Base-by-base conservation (phyloP, 2,888 invertebrate genomes). In the Aporophyla nigra region DNA sequence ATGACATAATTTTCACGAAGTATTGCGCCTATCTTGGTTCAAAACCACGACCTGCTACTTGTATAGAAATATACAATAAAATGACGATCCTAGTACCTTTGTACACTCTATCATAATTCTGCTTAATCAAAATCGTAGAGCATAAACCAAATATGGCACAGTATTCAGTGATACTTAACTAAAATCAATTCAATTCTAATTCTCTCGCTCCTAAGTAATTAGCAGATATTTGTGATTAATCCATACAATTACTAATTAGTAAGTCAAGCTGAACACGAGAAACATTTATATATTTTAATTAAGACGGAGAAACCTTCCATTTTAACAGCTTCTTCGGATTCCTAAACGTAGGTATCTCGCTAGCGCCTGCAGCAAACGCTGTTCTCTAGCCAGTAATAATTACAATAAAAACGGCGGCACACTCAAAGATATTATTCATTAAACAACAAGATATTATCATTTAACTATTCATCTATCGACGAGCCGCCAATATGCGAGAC, bases 391-490 rank as follows among this genome's bases (percentile, higher is more conserved):
- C 59, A 12, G 4, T 12, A 7, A 61, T 71, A 83, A 84, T 85
- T 86, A 83, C 71, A 76, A 73, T 74, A 85, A 86, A 85, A 83
- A 86, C 61, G 71, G 77, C 85, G 86, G 87, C 54, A 40, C 12
- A 58, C 43, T 71, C 77, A 79, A 84, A 86, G 84, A 79, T 82
- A 84, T 80, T 74, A 63, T 72, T 79, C 56, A 79, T 83, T 76
- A 72, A 67, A 67, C 65, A 82, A 74, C 58, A 71, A 59, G 67
- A 78, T 73, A 82, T 76, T 76, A 76, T 67, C 59, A 71, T 62
- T 71, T 71, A 67, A 86, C 78, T 83, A 86, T 84, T 77, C 65
- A 79, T 79, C 43, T 81, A 71, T 81, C 40, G 76, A 78, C 65
- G 40, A 73, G 77, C 84, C 84, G 82, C 58, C 80, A 63, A 65